These are phyloP conservation scores for Fregata magnificens DNA, from an alignment of 2,113 vertebrate species.

Conservation along the genomic window DNA sequence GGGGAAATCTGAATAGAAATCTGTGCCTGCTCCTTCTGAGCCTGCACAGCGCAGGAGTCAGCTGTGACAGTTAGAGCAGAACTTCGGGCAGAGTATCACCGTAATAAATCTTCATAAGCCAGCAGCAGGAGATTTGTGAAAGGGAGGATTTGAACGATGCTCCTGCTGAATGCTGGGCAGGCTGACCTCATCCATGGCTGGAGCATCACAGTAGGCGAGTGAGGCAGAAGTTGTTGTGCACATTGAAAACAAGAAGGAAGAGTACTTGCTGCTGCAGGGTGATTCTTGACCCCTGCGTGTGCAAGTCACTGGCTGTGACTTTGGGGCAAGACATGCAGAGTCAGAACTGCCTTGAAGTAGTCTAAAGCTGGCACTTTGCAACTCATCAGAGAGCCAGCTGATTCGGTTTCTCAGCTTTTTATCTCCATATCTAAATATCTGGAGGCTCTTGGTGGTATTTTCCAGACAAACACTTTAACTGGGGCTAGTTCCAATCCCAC, in stretches of 20 bases:
- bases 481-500: rapidly evolving
- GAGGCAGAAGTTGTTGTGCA: too few species aligned
- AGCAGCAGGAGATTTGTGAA: neutral
- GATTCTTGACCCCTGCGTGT: rapidly evolving
- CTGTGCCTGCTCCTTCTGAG: neutral
- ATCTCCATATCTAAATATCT: rapidly evolving
- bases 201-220: rapidly evolving
- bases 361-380: neutral
- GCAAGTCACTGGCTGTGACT: neutral
- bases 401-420: rapidly evolving
- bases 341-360: too few species aligned
- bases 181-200: neutral
- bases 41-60: neutral
- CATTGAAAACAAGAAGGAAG: rapidly evolving
- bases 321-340: neutral
- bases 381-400: rapidly evolving
- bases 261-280: too few species aligned
- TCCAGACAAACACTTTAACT: neutral
- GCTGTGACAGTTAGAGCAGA: neutral
- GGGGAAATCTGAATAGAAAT: too few species aligned
- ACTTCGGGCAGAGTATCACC: rapidly evolving
- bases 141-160: neutral
- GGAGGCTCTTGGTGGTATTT: neutral
- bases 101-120: rapidly evolving
- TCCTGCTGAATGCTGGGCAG: neutral